These are phyloP conservation scores for Geotrupes spiniger DNA, from an alignment of 2,888 invertebrate genomes.

Conservation along the genomic window DNA sequence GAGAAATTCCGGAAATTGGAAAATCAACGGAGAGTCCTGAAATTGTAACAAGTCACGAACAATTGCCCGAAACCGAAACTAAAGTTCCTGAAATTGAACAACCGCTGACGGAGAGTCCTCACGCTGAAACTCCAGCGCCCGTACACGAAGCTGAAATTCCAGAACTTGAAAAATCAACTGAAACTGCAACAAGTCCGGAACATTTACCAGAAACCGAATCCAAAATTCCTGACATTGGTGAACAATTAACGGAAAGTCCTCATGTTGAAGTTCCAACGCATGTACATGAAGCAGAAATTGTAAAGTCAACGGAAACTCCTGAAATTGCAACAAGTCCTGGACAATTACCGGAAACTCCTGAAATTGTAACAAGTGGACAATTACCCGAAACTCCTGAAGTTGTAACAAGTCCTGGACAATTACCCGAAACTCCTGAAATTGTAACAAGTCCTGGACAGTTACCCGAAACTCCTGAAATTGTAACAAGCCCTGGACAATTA, in stretches of 20 bases:
- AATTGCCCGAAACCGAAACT: not conserved
- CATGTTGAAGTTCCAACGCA: slow-evolving; percentile 7
- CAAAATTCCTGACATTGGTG: slow-evolving; percentile 4
- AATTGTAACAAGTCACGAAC: not conserved
- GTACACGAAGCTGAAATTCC: not conserved
- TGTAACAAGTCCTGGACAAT: slow-evolving; percentile 4
- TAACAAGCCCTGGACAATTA: too few relatives aligned
- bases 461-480: slow-evolving; percentile 8
- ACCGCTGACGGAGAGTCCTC: too few relatives aligned
- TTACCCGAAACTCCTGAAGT: slow-evolving; percentile 9
- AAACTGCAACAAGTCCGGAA: slow-evolving; percentile 4
- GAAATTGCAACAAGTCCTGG: too few relatives aligned
- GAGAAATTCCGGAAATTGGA: not conserved
- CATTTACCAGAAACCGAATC: not conserved
- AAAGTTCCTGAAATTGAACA: too few relatives aligned
- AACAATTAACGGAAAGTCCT: slow-evolving; percentile 5
- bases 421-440: slow-evolving; percentile 1
- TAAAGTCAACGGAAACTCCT: slow-evolving; percentile 9
- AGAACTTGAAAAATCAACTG: not conserved
- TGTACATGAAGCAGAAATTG: slow-evolving; percentile 4
- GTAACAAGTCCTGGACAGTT: not conserved
- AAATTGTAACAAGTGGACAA: too few relatives aligned
- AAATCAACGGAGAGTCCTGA: slow-evolving; percentile 1
- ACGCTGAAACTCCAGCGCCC: not conserved
- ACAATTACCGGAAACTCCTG: slow-evolving; percentile 3